A percentile compares a stretch with the other conserved stretches of the same genome.
phyloP scores from a whole-genome alignment of 1,140 invertebrate genomes.

The Aphaenogaster floridana region DNA sequence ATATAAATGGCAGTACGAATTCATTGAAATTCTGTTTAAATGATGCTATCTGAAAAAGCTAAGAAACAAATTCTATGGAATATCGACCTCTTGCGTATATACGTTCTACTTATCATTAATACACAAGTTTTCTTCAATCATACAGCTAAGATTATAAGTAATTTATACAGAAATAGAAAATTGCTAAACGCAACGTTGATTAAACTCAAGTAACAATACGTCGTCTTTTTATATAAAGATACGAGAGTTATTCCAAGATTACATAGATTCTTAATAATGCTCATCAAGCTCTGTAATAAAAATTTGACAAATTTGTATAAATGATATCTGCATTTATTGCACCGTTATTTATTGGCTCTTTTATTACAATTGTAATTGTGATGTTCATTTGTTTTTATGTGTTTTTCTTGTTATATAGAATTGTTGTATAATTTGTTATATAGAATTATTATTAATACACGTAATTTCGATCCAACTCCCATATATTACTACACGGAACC shows the following conservation, averaged over 20 bases:
- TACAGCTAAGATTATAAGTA: background rate
- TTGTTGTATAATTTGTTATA: too few relatives aligned
- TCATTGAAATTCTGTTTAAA: background rate
- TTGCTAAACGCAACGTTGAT: background rate
- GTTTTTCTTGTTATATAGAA: background rate
- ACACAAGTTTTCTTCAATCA: background rate
- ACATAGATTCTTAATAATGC: background rate
- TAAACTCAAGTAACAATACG: background rate
- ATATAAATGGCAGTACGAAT: background rate
- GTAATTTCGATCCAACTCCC: background rate
- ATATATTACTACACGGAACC: background rate
- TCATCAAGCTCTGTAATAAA: background rate
- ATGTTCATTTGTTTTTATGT: too few relatives aligned
- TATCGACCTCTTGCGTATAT: background rate
- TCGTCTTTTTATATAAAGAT: background rate
- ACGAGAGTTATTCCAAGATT: background rate
- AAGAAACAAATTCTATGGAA: background rate
- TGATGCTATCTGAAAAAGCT: background rate
- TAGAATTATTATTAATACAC: background rate
- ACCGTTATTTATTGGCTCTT: too few relatives aligned
- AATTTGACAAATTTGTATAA: background rate
- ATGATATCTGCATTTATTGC: background rate
- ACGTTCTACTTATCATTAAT: background rate
- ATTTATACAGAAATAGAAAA: background rate
- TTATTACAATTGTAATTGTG: too few relatives aligned